Conservation (phyloP, 2,888 invertebrate genomes). For the Sinhomidia bicolor region DNA sequence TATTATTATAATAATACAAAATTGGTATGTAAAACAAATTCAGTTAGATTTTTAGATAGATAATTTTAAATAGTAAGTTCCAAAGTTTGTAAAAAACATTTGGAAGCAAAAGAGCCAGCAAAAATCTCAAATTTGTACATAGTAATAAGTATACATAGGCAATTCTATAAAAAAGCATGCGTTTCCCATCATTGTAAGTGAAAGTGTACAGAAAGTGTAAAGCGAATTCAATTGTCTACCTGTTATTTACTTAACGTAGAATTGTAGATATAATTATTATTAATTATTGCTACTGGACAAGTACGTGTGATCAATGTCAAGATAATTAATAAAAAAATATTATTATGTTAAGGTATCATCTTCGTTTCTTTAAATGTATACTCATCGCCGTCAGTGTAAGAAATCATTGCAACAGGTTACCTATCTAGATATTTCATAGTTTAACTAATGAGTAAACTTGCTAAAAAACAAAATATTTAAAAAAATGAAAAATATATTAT, state of each 20-base stretch:
- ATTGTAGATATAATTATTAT: neutral
- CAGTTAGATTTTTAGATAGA: neutral
- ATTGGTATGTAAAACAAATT: conserved; percentile 18
- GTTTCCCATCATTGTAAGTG: too few relatives aligned
- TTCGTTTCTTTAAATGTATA: neutral
- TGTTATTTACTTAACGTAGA: neutral
- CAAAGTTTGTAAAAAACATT: conserved; percentile 27
- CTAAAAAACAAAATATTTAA: neutral
- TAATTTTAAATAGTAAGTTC: too few relatives aligned
- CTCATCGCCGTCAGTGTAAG: too few relatives aligned
- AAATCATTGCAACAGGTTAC: conserved; percentile 34
- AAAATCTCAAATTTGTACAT: conserved; percentile 57
- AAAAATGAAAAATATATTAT: neutral
- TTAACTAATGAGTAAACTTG: neutral
- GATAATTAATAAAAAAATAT: too few relatives aligned
- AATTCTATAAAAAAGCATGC: too few relatives aligned
- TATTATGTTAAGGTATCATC: neutral
- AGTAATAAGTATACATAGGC: neutral
- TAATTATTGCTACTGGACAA: neutral
- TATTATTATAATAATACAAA: neutral
- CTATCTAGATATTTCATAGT: neutral
- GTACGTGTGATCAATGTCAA: conserved; percentile 23
- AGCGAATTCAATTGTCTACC: conserved; percentile 26
- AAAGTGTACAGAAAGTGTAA: too few relatives aligned
- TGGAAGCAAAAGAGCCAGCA: neutral